phyloP scores from a whole-genome alignment of 2,888 invertebrate species.

The Diploptera punctata region DNA sequence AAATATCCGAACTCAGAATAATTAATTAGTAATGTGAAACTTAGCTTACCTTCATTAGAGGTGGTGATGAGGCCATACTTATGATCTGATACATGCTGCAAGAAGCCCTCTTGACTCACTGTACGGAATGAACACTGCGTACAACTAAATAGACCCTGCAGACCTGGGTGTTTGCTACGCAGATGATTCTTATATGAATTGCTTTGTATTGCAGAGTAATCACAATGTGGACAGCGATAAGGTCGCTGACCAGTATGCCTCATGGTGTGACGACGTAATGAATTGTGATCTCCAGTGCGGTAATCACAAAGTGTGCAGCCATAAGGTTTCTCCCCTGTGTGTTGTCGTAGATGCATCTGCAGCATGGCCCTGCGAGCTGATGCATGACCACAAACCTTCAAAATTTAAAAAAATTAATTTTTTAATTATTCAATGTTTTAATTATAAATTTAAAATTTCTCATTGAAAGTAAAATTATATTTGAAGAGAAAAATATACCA shows the following conservation, averaged over 20 bases:
- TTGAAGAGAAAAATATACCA: no score
- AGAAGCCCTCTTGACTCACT: constrained; percentile 62
- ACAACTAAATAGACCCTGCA: constrained; percentile 60
- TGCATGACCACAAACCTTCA: constrained; percentile 72
- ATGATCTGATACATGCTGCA: constrained; percentile 63
- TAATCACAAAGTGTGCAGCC: constrained; percentile 73
- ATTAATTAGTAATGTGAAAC: no score
- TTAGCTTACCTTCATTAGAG: no score
- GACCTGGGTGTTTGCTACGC: constrained; percentile 60
- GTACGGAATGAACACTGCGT: constrained; percentile 63
- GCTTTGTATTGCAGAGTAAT: constrained; percentile 73
- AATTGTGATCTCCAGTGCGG: constrained; percentile 77
- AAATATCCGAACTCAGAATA: no score
- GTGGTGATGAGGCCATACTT: constrained; percentile 59
- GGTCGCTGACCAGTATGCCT: constrained; percentile 63
- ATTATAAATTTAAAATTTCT: no score
- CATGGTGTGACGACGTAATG: constrained; percentile 69
- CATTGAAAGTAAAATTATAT: no score
- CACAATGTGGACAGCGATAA: constrained; percentile 71
- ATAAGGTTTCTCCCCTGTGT: constrained; percentile 80
- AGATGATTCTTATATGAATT: constrained; percentile 70
- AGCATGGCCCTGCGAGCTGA: constrained; percentile 74
- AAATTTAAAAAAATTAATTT: no score
- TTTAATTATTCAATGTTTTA: no score
- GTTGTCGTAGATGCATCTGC: constrained; percentile 73